Percentiles rank a stretch among this genome's conserved stretches.
Evolutionary conservation across 2,113 vertebrate genomes (phyloP).

Genomic region (Etheostoma spectabile): DNA sequence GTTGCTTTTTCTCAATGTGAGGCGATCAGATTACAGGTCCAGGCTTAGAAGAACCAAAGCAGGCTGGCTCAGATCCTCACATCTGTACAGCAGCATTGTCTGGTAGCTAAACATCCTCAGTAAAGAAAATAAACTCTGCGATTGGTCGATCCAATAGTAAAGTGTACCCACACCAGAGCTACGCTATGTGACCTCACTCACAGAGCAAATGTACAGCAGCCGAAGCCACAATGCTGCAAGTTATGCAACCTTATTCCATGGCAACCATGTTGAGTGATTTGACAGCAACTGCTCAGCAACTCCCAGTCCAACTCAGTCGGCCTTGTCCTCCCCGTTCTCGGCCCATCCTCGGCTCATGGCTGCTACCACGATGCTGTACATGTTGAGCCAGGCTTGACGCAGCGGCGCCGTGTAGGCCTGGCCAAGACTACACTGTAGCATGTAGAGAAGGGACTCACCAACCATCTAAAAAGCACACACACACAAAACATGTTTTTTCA

Average conservation of each 20-base stretch:
- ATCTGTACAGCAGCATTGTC: slow-evolving; percentile 50
- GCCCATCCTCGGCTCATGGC: slow-evolving; percentile 92
- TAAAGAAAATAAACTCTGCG: slow-evolving; percentile 67
- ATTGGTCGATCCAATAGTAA: slow-evolving; percentile 48
- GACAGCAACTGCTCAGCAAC: slow-evolving; percentile 64
- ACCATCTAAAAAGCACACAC: slow-evolving; percentile 84
- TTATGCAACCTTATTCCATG: slow-evolving; percentile 77
- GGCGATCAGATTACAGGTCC: slow-evolving; percentile 38
- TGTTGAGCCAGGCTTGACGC: slow-evolving; percentile 91
- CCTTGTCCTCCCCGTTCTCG: slow-evolving; percentile 83
- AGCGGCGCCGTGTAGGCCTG: slow-evolving; percentile 87
- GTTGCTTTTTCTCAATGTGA: slow-evolving; percentile 42
- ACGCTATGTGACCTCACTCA: slow-evolving; percentile 63
- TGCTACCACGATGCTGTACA: slow-evolving; percentile 90
- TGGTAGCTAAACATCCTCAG: slow-evolving; percentile 69
- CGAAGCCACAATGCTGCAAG: slow-evolving; percentile 67
- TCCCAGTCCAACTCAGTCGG: slow-evolving; percentile 73
- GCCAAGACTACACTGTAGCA: slow-evolving; percentile 93
- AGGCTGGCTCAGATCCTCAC: slow-evolving; percentile 43
- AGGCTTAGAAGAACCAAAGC: slow-evolving; percentile 26
- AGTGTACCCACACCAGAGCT: slow-evolving; percentile 67
- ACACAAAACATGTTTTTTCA: background rate
- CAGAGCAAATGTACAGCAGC: slow-evolving; percentile 76
- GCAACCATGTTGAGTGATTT: slow-evolving; percentile 70
- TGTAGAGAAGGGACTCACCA: slow-evolving; percentile 93